Evolutionary conservation across 2,797 vertebrate genomes (phyloP).

Genomic region (Mus caroli): DNA sequence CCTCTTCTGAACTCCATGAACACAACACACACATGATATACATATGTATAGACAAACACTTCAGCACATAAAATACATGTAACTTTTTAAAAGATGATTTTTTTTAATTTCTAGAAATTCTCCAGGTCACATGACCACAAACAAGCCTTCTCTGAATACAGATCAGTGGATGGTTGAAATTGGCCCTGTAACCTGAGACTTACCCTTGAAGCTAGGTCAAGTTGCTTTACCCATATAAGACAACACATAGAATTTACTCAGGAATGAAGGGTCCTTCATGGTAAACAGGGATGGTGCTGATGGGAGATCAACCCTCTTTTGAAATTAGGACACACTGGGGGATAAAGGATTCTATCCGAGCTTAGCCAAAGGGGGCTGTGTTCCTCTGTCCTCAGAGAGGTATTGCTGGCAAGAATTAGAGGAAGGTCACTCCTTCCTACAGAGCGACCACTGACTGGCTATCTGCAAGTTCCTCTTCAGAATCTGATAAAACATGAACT

Average conservation of each 20-base stretch:
- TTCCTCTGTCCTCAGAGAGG: not conserved
- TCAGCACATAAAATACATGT: not conserved
- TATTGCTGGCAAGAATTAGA: not conserved
- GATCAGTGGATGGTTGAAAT: not conserved
- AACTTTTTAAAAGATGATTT: not conserved
- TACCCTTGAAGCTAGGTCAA: not conserved
- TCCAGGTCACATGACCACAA: not conserved
- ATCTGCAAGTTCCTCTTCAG: not conserved
- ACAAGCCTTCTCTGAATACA: not conserved
- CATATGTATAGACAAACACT: no score
- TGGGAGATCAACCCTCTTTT: no score
- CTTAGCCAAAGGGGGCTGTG: not conserved
- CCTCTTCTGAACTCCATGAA: not conserved
- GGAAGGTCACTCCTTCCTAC: not conserved
- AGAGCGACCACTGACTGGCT: not conserved
- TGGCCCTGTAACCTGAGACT: not conserved
- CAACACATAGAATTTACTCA: not conserved
- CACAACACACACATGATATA: not conserved
- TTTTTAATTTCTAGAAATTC: not conserved
- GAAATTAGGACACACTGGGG: not conserved
- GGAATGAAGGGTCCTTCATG: not conserved
- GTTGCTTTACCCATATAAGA: rapidly evolving
- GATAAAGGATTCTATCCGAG: not conserved
- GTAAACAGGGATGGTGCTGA: not conserved
- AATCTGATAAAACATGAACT: not conserved